These are phyloP conservation scores for Pinctada fucata DNA, from an alignment of 2,888 invertebrate genomes.

Conservation along the genomic window DNA sequence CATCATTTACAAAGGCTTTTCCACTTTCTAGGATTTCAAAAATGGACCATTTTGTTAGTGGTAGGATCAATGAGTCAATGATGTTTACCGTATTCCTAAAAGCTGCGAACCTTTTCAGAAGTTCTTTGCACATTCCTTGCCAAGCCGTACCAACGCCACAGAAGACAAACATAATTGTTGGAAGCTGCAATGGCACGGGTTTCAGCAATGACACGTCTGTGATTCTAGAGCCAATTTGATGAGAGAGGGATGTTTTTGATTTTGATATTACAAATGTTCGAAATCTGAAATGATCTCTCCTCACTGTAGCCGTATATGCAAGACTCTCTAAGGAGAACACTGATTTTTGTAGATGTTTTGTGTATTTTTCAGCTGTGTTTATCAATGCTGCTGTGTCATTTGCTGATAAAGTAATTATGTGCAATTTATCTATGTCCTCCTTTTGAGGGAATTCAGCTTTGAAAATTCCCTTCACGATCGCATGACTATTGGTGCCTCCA, in stretches of 20 bases:
- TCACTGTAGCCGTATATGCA: slow-evolving; percentile 38
- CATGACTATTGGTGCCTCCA: slow-evolving; percentile 54
- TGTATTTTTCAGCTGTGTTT: background rate
- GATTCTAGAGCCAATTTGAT: slow-evolving; percentile 40
- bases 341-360: background rate
- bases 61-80: slow-evolving; percentile 37
- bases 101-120: slow-evolving; percentile 35
- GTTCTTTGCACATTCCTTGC: slow-evolving; percentile 55
- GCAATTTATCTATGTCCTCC: background rate
- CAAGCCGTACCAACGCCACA: slow-evolving; percentile 59
- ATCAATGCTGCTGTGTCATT: background rate
- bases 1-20: slow-evolving; percentile 44
- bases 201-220: slow-evolving; percentile 4
- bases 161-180: slow-evolving; percentile 53
- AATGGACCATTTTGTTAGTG: slow-evolving; percentile 39
- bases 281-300: slow-evolving; percentile 34
- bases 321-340: background rate
- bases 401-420: slow-evolving; percentile 12
- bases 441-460: background rate
- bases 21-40: slow-evolving; percentile 34
- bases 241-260: slow-evolving; percentile 11
- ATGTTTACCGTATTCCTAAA: slow-evolving; percentile 44
- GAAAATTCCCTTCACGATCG: slow-evolving; percentile 29
- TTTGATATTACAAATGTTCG: background rate
- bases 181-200: background rate